Conservation (phyloP, 2,888 invertebrate genomes). For the Protodeltote pygarga region DNA sequence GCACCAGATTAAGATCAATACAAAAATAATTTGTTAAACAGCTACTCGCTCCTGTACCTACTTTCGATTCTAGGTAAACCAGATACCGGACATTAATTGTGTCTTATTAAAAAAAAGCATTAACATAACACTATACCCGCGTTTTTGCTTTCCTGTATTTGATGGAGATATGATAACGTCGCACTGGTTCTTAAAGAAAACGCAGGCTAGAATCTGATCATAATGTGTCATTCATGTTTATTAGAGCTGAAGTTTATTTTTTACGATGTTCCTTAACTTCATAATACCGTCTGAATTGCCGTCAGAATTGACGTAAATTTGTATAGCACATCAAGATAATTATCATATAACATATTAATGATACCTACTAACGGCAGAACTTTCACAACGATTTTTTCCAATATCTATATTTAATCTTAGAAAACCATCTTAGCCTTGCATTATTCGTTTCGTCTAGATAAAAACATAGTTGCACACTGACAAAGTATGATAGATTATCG, state of each 20-base stretch:
- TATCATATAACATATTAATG: neutral
- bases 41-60: slow-evolving; percentile 32
- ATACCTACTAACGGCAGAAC: neutral
- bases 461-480: slow-evolving; percentile 41
- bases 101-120: slow-evolving; percentile 28
- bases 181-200: slow-evolving; percentile 37
- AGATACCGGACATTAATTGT: slow-evolving; percentile 30
- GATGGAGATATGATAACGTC: slow-evolving; percentile 43
- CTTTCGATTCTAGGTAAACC: slow-evolving; percentile 35
- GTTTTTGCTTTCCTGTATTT: slow-evolving; percentile 33
- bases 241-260: slow-evolving; percentile 44
- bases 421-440: slow-evolving; percentile 33
- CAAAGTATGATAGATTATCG: slow-evolving; percentile 53
- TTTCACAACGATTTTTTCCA: slow-evolving; percentile 16
- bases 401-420: slow-evolving; percentile 23
- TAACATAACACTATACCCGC: slow-evolving; percentile 45
- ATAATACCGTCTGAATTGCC: slow-evolving; percentile 7
- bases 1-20: slow-evolving; percentile 64
- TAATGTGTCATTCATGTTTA: slow-evolving; percentile 41
- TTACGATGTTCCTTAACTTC: slow-evolving; percentile 14
- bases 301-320: too few species aligned
- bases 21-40: slow-evolving; percentile 71
- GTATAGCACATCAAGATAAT: neutral
- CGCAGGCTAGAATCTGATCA: slow-evolving; percentile 30
- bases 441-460: slow-evolving; percentile 31